Evolutionary conservation across 2,797 vertebrate species (phyloP), one percentile per base, ranked within the genome.

Genomic region (Diplodus sargus): DNA sequence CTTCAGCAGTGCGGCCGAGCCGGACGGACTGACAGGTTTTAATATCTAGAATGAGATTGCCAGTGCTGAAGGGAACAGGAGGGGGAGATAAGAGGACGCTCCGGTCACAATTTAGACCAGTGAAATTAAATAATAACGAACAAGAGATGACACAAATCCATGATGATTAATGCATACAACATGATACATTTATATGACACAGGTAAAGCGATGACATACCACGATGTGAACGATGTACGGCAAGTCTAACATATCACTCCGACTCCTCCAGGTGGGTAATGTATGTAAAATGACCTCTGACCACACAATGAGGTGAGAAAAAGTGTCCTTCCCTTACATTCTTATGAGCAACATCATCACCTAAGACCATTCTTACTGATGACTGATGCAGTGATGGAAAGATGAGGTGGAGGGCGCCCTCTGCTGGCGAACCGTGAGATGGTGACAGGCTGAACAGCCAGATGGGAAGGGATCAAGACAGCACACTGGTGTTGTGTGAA

Each of bases 401-500:
- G 79, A 72, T 77, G 82, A 74, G 17, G 61, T 52, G 57, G 75
- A 84, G 43, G 43, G 20, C 9, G 82, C 85, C 88, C 88, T 92
- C 93, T 93, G 77, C 82, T 92, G 93, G 89, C 65, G 81, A 74
- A 66, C 56, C 51, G 79, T 83, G 86, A 72, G 70, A 93, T 86
- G 91, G 83, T 17, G 52, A 74, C 68, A 73, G 59, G 84, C 48
- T 71, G 87, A 51, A 51, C 47, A 30, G 82, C 76, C 81, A 57
- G 86, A 86, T 84, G 83, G 76, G 61, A 72, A 51, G 48, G 76
- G 79, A 86, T 95, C 95, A 95, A 82, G 93, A 95, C 86, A 95
- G 91, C 84, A 95, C 94, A 34, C 93, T 93, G 78, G 95, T 95
- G 94, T 95, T 94, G 47, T 93, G 91, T 48, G 94, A 95, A 74